phyloP scores from a whole-genome alignment of 2,797 vertebrate species.

The Sciurus vulgaris region DNA sequence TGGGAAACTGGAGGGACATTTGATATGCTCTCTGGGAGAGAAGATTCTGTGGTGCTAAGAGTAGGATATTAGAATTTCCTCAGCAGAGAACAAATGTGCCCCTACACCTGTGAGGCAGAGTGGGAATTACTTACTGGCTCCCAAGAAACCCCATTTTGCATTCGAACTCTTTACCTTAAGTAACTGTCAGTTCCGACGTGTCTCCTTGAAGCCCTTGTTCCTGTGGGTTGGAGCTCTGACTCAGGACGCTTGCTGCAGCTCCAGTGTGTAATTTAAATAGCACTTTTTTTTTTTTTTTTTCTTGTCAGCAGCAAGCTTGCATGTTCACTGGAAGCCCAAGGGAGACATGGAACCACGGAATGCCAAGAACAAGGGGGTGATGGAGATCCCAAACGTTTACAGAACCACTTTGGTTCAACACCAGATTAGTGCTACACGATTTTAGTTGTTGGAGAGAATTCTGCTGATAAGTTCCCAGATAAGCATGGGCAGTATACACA shows the following conservation, averaged over 20 bases:
- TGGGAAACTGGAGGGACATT: conserved; percentile 66
- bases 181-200: accelerated
- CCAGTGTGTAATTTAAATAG: background rate
- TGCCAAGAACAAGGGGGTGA: background rate
- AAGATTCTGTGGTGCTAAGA: conserved; percentile 29
- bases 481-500: conserved; percentile 18
- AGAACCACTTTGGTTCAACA: conserved; percentile 2
- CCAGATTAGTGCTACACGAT: background rate
- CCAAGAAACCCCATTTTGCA: conserved; percentile 11
- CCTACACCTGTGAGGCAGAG: conserved; percentile 68
- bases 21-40: conserved; percentile 56
- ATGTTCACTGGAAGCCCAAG: background rate
- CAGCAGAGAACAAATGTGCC: background rate
- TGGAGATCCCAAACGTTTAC: background rate
- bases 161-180: conserved; percentile 15
- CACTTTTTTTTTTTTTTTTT: background rate
- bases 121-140: conserved; percentile 46
- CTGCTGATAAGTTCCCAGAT: conserved; percentile 7
- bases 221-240: background rate
- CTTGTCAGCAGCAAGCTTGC: background rate
- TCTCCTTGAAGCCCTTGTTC: background rate
- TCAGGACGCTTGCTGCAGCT: conserved; percentile 10
- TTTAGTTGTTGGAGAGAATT: conserved; percentile 33
- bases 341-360: conserved; percentile 24
- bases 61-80: conserved; percentile 53